phyloP scores from a whole-genome alignment of 2,888 invertebrate species.

The Phymatocera aterrima region DNA sequence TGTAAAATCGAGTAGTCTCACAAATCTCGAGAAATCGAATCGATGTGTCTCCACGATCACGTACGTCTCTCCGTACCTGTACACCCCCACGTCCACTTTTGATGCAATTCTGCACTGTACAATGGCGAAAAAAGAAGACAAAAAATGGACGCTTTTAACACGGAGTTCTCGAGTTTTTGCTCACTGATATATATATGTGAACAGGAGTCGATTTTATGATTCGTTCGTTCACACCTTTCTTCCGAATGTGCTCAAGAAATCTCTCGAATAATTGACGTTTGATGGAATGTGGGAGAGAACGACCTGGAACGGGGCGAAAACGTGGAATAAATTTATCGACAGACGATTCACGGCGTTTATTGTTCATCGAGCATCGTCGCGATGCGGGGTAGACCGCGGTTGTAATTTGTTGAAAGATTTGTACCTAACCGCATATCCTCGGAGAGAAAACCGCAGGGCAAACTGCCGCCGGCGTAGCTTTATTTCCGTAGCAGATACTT shows the following conservation, averaged over 20 bases:
- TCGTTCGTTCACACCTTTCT: too few species aligned
- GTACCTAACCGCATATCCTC: conserved; percentile 40
- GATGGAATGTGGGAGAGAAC: too few species aligned
- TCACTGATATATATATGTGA: too few species aligned
- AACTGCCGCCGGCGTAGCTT: conserved; percentile 40
- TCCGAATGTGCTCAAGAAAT: too few species aligned
- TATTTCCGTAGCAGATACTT: conserved; percentile 42
- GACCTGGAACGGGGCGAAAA: too few species aligned
- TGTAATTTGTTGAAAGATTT: conserved; percentile 26
- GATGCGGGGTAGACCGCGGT: neutral
- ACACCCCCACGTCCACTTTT: neutral
- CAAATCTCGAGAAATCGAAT: conserved; percentile 36
- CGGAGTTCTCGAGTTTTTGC: too few species aligned
- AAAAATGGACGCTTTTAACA: neutral
- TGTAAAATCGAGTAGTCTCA: conserved; percentile 40
- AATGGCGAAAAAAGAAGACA: too few species aligned
- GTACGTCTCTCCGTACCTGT: neutral
- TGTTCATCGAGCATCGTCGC: conserved; percentile 19
- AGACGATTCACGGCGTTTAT: too few species aligned
- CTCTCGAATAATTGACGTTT: too few species aligned
- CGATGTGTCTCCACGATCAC: conserved; percentile 27
- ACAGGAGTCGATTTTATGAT: too few species aligned
- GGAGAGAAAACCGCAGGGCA: conserved; percentile 29
- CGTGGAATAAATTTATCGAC: too few species aligned
- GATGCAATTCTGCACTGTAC: neutral